phyloP scores from a whole-genome alignment of 1,140 invertebrate genomes.

The Octopus sinensis region DNA sequence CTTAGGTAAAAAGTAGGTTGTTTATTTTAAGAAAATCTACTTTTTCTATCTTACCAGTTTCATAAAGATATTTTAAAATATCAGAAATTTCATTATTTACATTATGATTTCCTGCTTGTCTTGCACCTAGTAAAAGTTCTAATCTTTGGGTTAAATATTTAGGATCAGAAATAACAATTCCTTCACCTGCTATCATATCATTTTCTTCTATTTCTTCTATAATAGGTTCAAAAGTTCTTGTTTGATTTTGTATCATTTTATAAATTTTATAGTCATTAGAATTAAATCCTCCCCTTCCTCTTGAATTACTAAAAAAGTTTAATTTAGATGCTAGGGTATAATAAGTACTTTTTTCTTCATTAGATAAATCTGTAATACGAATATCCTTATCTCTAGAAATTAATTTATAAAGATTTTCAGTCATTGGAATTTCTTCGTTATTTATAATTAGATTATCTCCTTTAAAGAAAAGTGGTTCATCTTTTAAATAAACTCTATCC shows the following conservation, averaged over 20 bases:
- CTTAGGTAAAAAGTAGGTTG: neutral
- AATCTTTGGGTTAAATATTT: neutral
- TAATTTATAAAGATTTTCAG: neutral
- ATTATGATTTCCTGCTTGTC: conserved; percentile 3
- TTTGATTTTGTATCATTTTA: conserved; percentile 1
- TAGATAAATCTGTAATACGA: neutral
- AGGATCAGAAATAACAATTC: neutral
- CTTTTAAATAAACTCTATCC: conserved; percentile 1
- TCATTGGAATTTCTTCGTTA: conserved; percentile 1
- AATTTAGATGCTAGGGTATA: neutral
- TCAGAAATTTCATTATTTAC: neutral
- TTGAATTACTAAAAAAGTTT: neutral
- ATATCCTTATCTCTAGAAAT: conserved; percentile 3
- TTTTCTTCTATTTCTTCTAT: neutral
- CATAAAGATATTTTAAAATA: neutral
- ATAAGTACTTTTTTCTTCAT: neutral
- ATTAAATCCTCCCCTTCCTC: neutral
- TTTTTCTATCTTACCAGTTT: neutral
- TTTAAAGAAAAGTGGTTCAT: neutral
- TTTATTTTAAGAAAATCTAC: neutral
- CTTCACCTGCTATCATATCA: neutral
- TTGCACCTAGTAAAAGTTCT: neutral
- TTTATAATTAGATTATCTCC: conserved; percentile 4
- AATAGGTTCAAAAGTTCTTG: conserved; percentile 1
- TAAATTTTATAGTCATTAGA: neutral